Percentiles rank a stretch among this genome's conserved stretches.
Conservation (phyloP, 2,888 invertebrate species). For the Luperina nickerlii region DNA sequence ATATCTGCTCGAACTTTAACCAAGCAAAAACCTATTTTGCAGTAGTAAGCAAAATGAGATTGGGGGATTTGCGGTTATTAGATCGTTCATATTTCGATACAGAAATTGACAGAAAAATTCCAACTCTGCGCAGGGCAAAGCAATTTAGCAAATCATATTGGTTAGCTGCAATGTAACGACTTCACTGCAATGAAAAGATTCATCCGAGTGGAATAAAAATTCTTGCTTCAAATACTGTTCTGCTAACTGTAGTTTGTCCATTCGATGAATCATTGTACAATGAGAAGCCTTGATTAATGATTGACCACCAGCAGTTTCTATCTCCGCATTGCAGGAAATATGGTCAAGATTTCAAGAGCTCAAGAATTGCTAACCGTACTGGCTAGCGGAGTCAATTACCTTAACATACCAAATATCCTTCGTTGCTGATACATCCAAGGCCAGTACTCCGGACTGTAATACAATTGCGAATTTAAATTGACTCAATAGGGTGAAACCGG, state of each 20-base stretch:
- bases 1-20: constrained; percentile 20
- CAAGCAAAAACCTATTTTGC: constrained; percentile 10
- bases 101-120: constrained; percentile 12
- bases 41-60: constrained; percentile 11
- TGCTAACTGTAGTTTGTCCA: constrained; percentile 30
- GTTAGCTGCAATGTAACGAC: constrained; percentile 6
- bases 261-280: constrained; percentile 17
- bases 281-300: constrained; percentile 32
- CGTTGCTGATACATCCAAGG: constrained; percentile 41
- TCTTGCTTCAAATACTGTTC: constrained; percentile 28
- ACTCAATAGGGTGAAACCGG: constrained; percentile 51
- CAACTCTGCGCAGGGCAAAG: constrained; percentile 2
- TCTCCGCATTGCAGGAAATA: constrained; percentile 46
- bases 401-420: constrained; percentile 43
- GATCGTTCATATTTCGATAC: not conserved
- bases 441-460: constrained; percentile 15
- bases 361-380: constrained; percentile 31
- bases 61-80: constrained; percentile 4
- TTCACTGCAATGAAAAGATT: constrained; percentile 10
- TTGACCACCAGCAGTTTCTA: constrained; percentile 31
- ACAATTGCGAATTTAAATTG: constrained; percentile 60
- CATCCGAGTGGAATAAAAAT: constrained; percentile 16
- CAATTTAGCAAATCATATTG: constrained; percentile 31
- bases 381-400: constrained; percentile 36
- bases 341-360: constrained; percentile 19